Evolutionary conservation across 1,140 invertebrate species (phyloP), one percentile per base, ranked within the genome.

Genomic region (Matsumurasca onukii): DNA sequence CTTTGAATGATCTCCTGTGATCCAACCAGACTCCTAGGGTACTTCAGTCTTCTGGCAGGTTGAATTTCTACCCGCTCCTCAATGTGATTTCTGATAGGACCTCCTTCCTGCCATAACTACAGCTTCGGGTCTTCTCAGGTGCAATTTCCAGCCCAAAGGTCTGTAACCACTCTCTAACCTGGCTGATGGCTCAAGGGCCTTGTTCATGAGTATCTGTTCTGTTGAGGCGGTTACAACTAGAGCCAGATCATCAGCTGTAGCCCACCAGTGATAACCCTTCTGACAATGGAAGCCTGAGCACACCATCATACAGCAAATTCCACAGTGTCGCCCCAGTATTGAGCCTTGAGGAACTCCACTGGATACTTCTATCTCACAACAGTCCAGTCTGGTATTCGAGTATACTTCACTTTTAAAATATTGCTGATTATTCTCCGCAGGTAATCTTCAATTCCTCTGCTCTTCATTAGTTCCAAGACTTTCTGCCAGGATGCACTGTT

Each of bases 101-200:
- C 22, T 52, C 20, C 49, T 52, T 12, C 49, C 49, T 52, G 20
- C 49, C 49, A 52, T 52, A n/a, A 52, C 49, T 52, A 52, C 22
- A n/a, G 49, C 49, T 52, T 24, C 22, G n/a, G 5, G 12, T 52
- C 22, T 52, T 52, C 22, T 52, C 49, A n/a, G 49, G 49, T 52
- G 49, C 49, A 20, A 52, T 20, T 24, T 5, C 49, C 22, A 52
- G 20, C 49, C 49, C 49, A 13, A 15, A 22, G 5, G 3, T 5
- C 20, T 52, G 12, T 52, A 52, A 52, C 12, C 49, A 52, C 3
- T 5, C 20, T 15, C 13, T 13, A 5, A 52, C 22, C 49, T 52
- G 49, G 22, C 22, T 13, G 22, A 52, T 52, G 49, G 49, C 12
- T 52, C 13, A 22, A 3, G 12, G 3, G 49, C 49, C 22, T 24